A percentile compares a stretch with the other conserved stretches of the same genome.
These are phyloP conservation scores for Labia minor DNA, from an alignment of 2,888 invertebrate genomes.

Conservation along the genomic window DNA sequence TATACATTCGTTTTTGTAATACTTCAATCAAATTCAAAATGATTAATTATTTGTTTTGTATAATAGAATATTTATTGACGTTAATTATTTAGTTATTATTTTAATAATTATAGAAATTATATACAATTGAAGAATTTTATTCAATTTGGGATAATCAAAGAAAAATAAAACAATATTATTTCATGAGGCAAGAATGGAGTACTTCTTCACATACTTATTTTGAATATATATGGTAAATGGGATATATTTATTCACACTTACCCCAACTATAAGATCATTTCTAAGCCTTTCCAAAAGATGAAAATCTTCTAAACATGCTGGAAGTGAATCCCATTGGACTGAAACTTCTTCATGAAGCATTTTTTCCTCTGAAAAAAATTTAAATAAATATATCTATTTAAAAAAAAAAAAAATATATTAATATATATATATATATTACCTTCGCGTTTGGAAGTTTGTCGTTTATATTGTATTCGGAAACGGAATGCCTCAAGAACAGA, in stretches of 20 bases:
- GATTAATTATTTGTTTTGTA: too few species aligned
- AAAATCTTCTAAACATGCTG: conserved; percentile 44
- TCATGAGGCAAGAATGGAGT: too few species aligned
- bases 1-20: conserved; percentile 65
- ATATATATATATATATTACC: conserved; percentile 37
- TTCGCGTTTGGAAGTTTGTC: conserved; percentile 64
- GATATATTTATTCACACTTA: too few species aligned
- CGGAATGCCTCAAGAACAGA: conserved; percentile 80
- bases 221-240: too few species aligned
- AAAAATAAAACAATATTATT: too few species aligned
- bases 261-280: conserved; percentile 41
- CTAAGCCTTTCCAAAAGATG: conserved; percentile 42
- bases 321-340: conserved; percentile 57
- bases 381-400: background rate
- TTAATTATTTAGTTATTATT: too few species aligned
- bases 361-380: conserved; percentile 51
- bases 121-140: too few species aligned
- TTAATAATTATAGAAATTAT: too few species aligned
- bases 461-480: conserved; percentile 77
- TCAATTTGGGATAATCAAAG: too few species aligned
- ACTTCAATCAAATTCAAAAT: too few species aligned
- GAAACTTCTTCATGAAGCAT: conserved; percentile 63
- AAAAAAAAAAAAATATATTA: conserved; percentile 20
- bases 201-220: too few species aligned
- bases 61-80: too few species aligned